Evolutionary conservation across 2,888 invertebrate genomes (phyloP), one percentile per base, ranked within the genome.

Genomic region (Tyria jacobaeae): DNA sequence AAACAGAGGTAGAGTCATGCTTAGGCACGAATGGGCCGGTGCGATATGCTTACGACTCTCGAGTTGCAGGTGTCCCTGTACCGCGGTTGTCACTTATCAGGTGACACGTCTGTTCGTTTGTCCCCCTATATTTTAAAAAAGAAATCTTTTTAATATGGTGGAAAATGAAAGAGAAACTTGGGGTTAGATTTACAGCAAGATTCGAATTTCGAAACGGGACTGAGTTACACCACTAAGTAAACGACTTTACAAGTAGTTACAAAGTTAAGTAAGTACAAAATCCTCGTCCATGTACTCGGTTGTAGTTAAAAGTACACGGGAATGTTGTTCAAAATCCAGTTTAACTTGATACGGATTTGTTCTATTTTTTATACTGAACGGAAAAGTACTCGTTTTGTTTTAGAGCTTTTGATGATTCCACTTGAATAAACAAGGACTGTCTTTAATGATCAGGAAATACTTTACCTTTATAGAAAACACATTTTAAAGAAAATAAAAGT

Each of bases 231-330:
- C 44, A 31, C n/a, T 17, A 48, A 60, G 51, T 60, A 55, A 51
- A 56, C 53, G 24, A 51, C 66, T 70, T 52, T 66, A 70, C 57
- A 69, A 66, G 66, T 69, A 55, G 48, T 62, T 31, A 48, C 25
- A 44, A 61, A 68, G 65, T 58, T 21, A 62, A 49, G 24, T 25
- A 50, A 54, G 47, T 41, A 37, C 51, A 61, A 53, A 51, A 41
- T 51, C 21, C 51, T 34, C 12, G 51, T 35, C 15, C 14, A 14
- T 35, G 21, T 17, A 21, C 17, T 44, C 17, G 3, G 27, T 50
- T 35, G 15, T 52, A 10, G 31, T 14, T 24, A 39, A 53, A 53
- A 56, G 21, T 48, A 48, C 35, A n/a, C 47, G n/a, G 25, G 35
- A 48, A 56, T 47, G 56, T 48, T 47, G 48, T 27, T 44, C 12